Base-by-base conservation (phyloP, 35 echinoderm and acorn worm genomes). In the Anneissia japonica region DNA sequence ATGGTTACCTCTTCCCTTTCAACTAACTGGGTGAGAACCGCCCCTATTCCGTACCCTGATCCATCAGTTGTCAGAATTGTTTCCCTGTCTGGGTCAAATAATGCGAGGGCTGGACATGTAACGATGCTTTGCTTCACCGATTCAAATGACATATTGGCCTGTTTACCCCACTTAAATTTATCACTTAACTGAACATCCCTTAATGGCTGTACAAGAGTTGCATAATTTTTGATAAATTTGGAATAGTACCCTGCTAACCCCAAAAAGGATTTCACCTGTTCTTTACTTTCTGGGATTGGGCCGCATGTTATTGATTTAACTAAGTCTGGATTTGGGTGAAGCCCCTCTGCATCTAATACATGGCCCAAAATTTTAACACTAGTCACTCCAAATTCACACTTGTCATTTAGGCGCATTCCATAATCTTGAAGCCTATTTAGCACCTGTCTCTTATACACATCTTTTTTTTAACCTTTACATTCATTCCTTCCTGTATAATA, bases 21-120 rank as follows among this genome's bases (percentile, higher is more conserved):
- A 41, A 73, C 39, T 26, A 90, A 37, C 46, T 94, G 87, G 23
- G 75, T 55, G 21, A 94, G 84, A 39, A 90, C 92, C 0, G 77
- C 92, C 12, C 88, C 92, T 0, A 86, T 0, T 17, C 83, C 88
- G 17, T 80, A 81, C 1, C 38, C 84, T 11, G 84, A 87, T 10
- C 85, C 90, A 43, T 91, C 90, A 0, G 90, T 82, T 28, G 77
- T 45, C 12, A 80, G 35, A 39, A 88, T 82, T 0, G 77, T 35
- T 74, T 73, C 81, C 33, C 38, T 73, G n/a, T 84, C 46, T 4
- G 82, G 83, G 43, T 84, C 38, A 36, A 89, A 89, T 41, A 85
- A 82, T 32, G 84, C 29, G 1, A 75, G 29, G 0, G 84, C 64
- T n/a, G 32, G 29, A 85, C 84, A 74, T 36, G 34, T 36, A 4